Evolutionary conservation across 2,113 vertebrate species (phyloP).

Genomic region (Tragelaphus imberbis): DNA sequence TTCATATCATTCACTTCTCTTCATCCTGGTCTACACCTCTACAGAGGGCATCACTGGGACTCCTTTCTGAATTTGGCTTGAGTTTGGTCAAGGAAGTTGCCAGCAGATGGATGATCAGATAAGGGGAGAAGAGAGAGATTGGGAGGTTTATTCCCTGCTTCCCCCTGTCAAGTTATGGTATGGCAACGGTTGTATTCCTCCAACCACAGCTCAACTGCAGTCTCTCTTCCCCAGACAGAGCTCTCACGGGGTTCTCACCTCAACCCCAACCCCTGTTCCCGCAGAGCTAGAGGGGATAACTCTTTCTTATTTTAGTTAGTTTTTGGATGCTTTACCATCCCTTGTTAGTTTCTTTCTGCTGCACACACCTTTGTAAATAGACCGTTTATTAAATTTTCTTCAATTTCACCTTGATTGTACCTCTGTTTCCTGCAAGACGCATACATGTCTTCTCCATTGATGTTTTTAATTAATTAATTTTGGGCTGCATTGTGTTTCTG

Average conservation of each 20-base stretch:
- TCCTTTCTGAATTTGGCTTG: background rate
- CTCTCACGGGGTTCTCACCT: background rate
- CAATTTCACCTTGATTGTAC: background rate
- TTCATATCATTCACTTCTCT: background rate
- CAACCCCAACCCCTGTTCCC: background rate
- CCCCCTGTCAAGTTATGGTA: background rate
- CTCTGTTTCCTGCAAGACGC: background rate
- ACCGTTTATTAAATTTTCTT: background rate
- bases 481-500: background rate
- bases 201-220: fast-evolving
- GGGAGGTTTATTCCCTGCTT: background rate
- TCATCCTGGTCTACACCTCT: background rate
- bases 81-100: background rate
- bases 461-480: background rate
- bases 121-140: background rate
- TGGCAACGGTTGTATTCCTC: background rate
- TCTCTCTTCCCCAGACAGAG: background rate
- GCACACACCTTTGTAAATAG: background rate
- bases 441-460: background rate
- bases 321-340: background rate
- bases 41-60: no score
- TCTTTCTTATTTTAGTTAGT: background rate
- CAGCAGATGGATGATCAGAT: background rate
- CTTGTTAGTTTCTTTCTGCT: background rate
- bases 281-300: no score